A percentile compares a stretch with the other conserved stretches of the same genome.
phyloP scores from a whole-genome alignment of 2,888 invertebrate species.

The Hirudinaria manillensis region DNA sequence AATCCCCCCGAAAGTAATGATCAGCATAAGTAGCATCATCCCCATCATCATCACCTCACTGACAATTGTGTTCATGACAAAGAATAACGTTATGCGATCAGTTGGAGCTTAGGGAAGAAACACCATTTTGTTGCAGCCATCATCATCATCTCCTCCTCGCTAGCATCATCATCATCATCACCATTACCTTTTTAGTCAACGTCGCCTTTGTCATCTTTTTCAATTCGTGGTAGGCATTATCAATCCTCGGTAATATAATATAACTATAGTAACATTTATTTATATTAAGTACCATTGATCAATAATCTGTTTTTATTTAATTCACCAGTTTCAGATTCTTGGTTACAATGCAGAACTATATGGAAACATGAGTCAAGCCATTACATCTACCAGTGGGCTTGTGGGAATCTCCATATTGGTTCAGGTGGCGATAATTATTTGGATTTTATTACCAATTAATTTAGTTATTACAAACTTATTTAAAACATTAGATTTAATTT shows the following conservation, averaged over 20 bases:
- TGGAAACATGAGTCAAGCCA: conserved; percentile 37
- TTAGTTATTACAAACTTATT: background rate
- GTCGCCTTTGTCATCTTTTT: background rate
- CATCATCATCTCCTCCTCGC: no score
- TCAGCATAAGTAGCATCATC: background rate
- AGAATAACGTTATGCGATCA: background rate
- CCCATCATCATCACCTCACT: background rate
- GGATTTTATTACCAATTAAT: background rate
- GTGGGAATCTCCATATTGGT: conserved; percentile 36
- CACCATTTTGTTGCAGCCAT: background rate
- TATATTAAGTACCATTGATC: no score
- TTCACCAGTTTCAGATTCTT: conserved; percentile 37
- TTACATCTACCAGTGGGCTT: conserved; percentile 34
- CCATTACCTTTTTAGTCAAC: background rate
- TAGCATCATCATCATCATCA: background rate
- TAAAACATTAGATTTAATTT: background rate
- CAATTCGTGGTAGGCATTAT: background rate
- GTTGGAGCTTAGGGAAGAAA: conserved; percentile 1
- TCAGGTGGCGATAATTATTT: conserved; percentile 41
- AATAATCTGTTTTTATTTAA: no score
- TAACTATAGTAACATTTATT: no score
- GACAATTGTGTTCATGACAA: background rate
- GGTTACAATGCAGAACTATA: conserved; percentile 39
- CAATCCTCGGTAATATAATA: background rate
- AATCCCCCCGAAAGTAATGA: background rate